Evolutionary conservation across 2,113 vertebrate species (phyloP).

Genomic region (Eptesicus fuscus): DNA sequence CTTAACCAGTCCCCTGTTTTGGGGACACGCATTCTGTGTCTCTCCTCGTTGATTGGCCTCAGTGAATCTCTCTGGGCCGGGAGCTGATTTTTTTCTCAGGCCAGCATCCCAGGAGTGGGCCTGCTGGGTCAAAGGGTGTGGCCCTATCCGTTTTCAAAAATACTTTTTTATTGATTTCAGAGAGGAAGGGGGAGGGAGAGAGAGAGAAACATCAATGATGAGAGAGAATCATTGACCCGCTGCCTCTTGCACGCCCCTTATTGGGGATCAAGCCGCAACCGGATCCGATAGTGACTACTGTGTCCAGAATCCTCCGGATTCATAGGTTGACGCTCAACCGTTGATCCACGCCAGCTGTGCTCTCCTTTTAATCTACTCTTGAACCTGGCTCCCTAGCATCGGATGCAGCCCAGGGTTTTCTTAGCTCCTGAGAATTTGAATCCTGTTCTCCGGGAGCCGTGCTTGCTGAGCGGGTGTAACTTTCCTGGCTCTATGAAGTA

Average conservation of each 20-base stretch:
- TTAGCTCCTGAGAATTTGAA: background rate
- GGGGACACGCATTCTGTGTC: background rate
- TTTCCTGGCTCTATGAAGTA: background rate
- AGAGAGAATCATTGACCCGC: too few relatives aligned
- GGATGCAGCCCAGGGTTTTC: background rate
- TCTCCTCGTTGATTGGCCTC: background rate
- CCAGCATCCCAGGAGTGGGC: background rate
- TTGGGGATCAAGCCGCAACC: too few relatives aligned
- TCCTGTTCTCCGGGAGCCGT: background rate
- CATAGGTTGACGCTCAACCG: too few relatives aligned
- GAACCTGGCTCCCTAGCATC: background rate
- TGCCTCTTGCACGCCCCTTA: too few relatives aligned
- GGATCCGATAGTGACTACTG: too few relatives aligned
- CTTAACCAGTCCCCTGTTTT: background rate
- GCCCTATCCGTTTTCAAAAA: background rate
- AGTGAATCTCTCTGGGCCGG: background rate
- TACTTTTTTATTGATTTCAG: too few relatives aligned
- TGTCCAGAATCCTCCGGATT: too few relatives aligned
- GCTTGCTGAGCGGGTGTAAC: background rate
- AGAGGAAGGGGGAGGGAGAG: too few relatives aligned
- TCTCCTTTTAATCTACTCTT: background rate
- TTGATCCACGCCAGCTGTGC: too few relatives aligned
- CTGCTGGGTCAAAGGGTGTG: background rate
- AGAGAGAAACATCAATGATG: too few relatives aligned
- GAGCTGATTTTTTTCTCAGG: background rate